A percentile compares a stretch with the other conserved stretches of the same genome.
phyloP scores from a whole-genome alignment of 2,888 invertebrate genomes.

The Conops quadrifasciatus region DNA sequence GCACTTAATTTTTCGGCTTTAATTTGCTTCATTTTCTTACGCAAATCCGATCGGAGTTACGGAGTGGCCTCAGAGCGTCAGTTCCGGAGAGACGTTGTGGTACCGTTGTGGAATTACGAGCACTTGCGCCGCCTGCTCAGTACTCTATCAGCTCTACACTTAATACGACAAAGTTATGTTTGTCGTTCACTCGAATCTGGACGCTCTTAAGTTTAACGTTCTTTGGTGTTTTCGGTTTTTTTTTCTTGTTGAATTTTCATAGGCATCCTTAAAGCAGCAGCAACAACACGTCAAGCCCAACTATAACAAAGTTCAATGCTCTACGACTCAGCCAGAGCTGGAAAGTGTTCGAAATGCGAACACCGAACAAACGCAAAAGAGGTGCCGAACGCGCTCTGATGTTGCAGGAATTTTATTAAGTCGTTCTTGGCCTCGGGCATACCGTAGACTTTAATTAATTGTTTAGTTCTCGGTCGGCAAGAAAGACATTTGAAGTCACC shows the following conservation, averaged over 20 bases:
- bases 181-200: conserved; percentile 25
- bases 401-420: conserved; percentile 23
- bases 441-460: conserved; percentile 23
- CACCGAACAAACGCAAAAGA: background rate
- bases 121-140: background rate
- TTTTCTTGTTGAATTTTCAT: conserved; percentile 1
- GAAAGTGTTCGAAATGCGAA: background rate
- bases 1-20: conserved; percentile 10
- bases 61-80: background rate
- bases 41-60: background rate
- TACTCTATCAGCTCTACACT: background rate
- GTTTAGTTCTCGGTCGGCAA: conserved; percentile 13
- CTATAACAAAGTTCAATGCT: conserved; percentile 18
- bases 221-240: conserved; percentile 15
- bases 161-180: conserved; percentile 18
- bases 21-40: conserved; percentile 15
- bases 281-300: background rate
- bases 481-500: too few relatives aligned
- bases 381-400: background rate
- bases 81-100: background rate
- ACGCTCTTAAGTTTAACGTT: conserved; percentile 3
- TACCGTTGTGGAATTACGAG: background rate
- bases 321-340: background rate
- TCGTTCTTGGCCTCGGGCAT: conserved; percentile 2
- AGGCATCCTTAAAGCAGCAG: background rate